Base-by-base conservation (phyloP, 2,113 vertebrate genomes). In the Labrus mixtus region DNA sequence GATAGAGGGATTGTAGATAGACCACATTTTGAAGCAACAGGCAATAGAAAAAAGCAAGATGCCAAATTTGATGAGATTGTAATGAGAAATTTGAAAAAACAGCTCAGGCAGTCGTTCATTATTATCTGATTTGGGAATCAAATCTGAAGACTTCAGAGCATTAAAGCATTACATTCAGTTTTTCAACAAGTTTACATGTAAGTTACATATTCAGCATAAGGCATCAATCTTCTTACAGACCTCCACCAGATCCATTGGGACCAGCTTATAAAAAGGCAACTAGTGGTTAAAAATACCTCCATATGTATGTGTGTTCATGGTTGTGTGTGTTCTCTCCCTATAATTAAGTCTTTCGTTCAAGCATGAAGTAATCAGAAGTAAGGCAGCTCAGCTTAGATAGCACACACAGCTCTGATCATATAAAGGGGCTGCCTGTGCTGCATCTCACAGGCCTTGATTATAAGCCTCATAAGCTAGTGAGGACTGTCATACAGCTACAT, bases 341-440 rank as follows among this genome's bases (percentile, higher is more conserved):
- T 41, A 39, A 81, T 78, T 81, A 87, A 63, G 19, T 80, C 70
- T 84, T 60, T 76, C 76, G 82, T 76, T 86, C 68, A 76, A 84
- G 81, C 81, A 43, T 86, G 73, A 76, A 82, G 82, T 72, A 86
- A 83, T 81, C 64, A 84, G 68, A 69, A 59, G 66, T 54, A 76
- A 78, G 69, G 13, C 80, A 67, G 80, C 60, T 57, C 67, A 78
- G 87, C 59, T 82, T 72, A 81, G 59, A 54, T 46, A 53, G 58
- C 51, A 68, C 65, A 17, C 53, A 76, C 45, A 71, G 58, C 81
- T 79, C 72, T 73, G 66, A 78, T 81, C 77, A 67, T 25, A 51
- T 48, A 33, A 33, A 60, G 4, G 22, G 17, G 29, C 72, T 77
- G 67, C 84, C 79, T 71, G 51, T 45, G 62, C 64, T 37, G 48